A percentile compares a stretch with the other conserved stretches of the same genome.
phyloP scores from a whole-genome alignment of 2,888 invertebrate species.

The Eugnorisma glareosa region DNA sequence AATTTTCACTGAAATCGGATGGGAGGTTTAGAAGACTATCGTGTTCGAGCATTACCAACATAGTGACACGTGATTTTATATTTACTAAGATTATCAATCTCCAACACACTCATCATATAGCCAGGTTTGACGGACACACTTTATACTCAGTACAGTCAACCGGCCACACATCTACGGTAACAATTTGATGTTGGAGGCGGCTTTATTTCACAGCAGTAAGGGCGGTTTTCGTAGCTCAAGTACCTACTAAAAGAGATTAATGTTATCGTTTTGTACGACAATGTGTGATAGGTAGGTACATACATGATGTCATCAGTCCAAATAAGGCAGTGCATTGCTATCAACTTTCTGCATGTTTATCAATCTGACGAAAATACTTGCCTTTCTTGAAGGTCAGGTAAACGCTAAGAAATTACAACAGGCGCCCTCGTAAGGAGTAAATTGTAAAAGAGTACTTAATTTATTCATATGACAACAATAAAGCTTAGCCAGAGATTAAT shows the following conservation, averaged over 20 bases:
- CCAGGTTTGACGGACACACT: not conserved
- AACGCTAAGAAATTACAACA: not conserved
- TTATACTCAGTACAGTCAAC: not conserved
- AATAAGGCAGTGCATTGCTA: constrained; percentile 19
- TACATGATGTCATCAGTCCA: constrained; percentile 8
- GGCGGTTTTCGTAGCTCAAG: not conserved
- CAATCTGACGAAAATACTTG: constrained; percentile 9
- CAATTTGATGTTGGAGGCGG: not conserved
- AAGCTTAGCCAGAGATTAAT: not conserved
- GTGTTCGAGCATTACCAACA: too few species aligned
- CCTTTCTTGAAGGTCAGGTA: constrained; percentile 32
- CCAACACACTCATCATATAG: not conserved
- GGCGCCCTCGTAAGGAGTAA: too few species aligned
- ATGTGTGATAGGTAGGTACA: not conserved
- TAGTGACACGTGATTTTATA: too few species aligned
- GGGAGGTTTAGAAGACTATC: too few species aligned
- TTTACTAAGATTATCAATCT: too few species aligned
- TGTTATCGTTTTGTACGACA: constrained; percentile 35
- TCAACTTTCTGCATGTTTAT: constrained; percentile 22
- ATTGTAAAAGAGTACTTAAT: not conserved
- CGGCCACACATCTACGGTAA: too few species aligned
- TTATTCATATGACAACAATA: not conserved
- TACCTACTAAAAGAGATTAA: not conserved
- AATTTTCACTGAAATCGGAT: too few species aligned
- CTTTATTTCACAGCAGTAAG: not conserved